A percentile compares a stretch with the other conserved stretches of the same genome.
phyloP scores from a whole-genome alignment of 1,140 invertebrate species.

The Leptinotarsa undecemlineata region DNA sequence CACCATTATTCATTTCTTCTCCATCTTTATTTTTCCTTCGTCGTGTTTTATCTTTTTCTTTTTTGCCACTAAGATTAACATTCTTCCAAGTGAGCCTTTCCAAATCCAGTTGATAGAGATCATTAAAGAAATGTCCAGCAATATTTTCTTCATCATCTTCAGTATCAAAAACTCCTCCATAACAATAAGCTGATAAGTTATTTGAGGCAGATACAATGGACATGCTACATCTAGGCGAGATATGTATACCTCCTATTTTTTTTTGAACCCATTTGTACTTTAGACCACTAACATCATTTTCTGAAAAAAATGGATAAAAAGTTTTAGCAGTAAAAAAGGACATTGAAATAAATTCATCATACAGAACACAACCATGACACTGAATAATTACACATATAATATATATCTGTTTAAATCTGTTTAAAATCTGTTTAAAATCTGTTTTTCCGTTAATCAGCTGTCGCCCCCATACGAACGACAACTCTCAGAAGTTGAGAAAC shows the following conservation, averaged over 20 bases:
- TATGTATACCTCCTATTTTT: constrained; percentile 69
- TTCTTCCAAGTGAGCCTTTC: constrained; percentile 73
- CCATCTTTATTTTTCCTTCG: constrained; percentile 56
- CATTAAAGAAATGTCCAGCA: constrained; percentile 80
- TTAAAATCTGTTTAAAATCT: no score
- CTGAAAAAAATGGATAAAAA: constrained; percentile 55
- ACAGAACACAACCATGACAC: no score
- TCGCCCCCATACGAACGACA: no score
- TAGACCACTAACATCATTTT: constrained; percentile 63
- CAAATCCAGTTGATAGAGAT: constrained; percentile 77
- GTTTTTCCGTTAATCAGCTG: no score
- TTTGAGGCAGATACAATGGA: constrained; percentile 54
- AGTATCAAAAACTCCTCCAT: constrained; percentile 82
- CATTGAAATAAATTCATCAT: no score
- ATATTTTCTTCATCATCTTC: constrained; percentile 83
- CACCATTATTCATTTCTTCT: constrained; percentile 20
- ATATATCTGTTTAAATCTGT: no score
- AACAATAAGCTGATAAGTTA: constrained; percentile 64
- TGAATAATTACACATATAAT: no score
- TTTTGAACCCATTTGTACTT: constrained; percentile 79
- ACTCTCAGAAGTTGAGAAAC: no score
- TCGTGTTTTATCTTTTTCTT: constrained; percentile 53
- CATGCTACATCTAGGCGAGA: constrained; percentile 72
- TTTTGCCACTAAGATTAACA: constrained; percentile 61
- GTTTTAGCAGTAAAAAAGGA: no score